Conservation (phyloP, 2,113 vertebrate genomes). For the Colistium nudipinnis region DNA sequence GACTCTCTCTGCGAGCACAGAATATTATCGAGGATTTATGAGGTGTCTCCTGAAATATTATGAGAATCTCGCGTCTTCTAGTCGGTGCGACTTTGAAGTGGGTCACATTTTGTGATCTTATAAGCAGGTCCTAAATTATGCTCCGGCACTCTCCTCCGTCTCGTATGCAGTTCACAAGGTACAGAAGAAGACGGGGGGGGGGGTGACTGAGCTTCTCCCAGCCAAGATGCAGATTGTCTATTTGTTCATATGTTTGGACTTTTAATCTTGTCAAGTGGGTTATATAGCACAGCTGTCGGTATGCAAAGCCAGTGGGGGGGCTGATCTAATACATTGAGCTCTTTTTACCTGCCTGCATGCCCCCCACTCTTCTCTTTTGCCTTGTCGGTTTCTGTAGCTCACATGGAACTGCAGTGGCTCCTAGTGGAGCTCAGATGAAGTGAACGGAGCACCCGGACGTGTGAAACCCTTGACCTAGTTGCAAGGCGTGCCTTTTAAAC, state of each 20-base stretch:
- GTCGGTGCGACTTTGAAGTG: conserved; percentile 59
- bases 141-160: conserved; percentile 34
- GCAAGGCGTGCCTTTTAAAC: background rate
- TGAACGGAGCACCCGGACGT: conserved; percentile 20
- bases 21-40: conserved; percentile 48
- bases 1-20: conserved; percentile 1
- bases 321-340: conserved; percentile 73
- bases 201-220: conserved; percentile 46
- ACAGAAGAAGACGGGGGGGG: conserved; percentile 30
- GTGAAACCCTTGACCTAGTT: conserved; percentile 65
- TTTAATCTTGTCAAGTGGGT: conserved; percentile 78
- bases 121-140: conserved; percentile 68
- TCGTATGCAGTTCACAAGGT: conserved; percentile 61
- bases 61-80: conserved; percentile 49
- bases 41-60: conserved; percentile 52
- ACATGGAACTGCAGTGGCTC: conserved; percentile 69
- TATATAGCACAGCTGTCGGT: conserved; percentile 76
- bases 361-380: conserved; percentile 22
- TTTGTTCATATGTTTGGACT: conserved; percentile 76
- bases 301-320: conserved; percentile 74
- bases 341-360: conserved; percentile 53
- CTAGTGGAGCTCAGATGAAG: conserved; percentile 62
- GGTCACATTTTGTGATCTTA: conserved; percentile 72
- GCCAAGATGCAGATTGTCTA: conserved; percentile 69
- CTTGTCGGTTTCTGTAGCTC: background rate